Percentiles rank a stretch among this genome's conserved stretches.
Conservation (phyloP, 2,797 vertebrate species). For the Acrossocheilus wenchowensis region DNA sequence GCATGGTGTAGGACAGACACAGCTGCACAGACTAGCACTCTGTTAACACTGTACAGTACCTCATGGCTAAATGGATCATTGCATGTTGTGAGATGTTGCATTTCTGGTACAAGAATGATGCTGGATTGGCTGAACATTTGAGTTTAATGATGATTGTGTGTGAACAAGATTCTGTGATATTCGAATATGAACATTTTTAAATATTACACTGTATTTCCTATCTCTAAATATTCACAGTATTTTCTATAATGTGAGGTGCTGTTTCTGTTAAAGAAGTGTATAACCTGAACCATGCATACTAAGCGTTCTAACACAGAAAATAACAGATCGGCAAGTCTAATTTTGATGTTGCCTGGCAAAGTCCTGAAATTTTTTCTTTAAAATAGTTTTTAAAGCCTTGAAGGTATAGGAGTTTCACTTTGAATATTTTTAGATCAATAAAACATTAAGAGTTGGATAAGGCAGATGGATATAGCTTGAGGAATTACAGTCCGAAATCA, state of each 20-base stretch:
- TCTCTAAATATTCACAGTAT: background rate
- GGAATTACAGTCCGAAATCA: background rate
- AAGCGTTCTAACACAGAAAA: background rate
- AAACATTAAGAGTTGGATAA: background rate
- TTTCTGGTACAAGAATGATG: background rate
- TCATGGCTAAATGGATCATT: background rate
- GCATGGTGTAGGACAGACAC: constrained; percentile 35
- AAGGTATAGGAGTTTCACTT: background rate
- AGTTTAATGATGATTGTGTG: background rate
- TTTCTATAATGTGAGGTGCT: background rate
- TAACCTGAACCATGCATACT: background rate
- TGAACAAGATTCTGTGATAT: background rate
- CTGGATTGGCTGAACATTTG: background rate
- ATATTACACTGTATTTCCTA: background rate
- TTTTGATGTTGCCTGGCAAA: no score
- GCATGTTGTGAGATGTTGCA: background rate
- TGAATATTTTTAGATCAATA: constrained; percentile 1
- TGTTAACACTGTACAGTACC: background rate
- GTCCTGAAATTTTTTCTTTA: background rate
- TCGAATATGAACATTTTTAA: background rate
- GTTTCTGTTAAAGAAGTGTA: background rate
- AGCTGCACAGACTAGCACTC: constrained; percentile 10
- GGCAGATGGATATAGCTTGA: background rate
- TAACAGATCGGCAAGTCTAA: no score
- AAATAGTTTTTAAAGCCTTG: background rate